A percentile compares a stretch with the other conserved stretches of the same genome.
These are phyloP conservation scores for Epinotia ramella DNA, from an alignment of 2,888 invertebrate species.

Conservation along the genomic window DNA sequence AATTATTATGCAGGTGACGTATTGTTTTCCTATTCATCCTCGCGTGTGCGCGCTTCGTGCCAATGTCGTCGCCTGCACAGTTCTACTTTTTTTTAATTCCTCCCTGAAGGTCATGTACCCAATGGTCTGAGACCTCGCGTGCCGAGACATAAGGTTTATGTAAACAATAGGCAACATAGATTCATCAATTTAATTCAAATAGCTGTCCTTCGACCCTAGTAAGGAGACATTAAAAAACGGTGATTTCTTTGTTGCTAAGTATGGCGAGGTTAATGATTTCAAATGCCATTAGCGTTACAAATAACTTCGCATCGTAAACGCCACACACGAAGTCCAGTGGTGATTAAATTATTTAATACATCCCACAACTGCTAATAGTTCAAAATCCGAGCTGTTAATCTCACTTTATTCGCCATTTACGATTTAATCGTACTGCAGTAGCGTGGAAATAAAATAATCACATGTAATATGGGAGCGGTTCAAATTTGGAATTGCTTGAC, in stretches of 20 bases:
- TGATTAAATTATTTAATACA: conserved; percentile 38
- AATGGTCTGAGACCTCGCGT: conserved; percentile 75
- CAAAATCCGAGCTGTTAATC: conserved; percentile 50
- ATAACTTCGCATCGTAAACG: conserved; percentile 35
- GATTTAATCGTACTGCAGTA: conserved; percentile 49
- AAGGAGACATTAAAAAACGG: conserved; percentile 20
- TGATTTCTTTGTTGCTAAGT: conserved; percentile 21
- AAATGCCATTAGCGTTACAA: conserved; percentile 39
- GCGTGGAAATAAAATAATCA: conserved; percentile 45
- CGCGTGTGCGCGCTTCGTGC: conserved; percentile 80
- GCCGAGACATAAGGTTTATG: conserved; percentile 58
- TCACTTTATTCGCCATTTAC: conserved; percentile 52
- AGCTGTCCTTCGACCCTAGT: conserved; percentile 27
- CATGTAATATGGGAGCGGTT: conserved; percentile 52
- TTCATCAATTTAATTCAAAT: conserved; percentile 38
- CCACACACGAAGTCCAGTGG: conserved; percentile 48
- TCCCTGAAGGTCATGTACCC: conserved; percentile 75
- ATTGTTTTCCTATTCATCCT: conserved; percentile 65
- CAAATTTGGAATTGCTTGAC: conserved; percentile 66
- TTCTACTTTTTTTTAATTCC: conserved; percentile 69
- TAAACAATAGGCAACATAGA: conserved; percentile 58
- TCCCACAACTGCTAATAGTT: conserved; percentile 48
- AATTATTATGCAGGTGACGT: conserved; percentile 53
- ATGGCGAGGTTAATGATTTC: conserved; percentile 36
- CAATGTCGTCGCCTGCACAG: conserved; percentile 75